Percentiles rank a stretch among this genome's conserved stretches.
phyloP scores from a whole-genome alignment of 2,888 invertebrate genomes.

The Saturnia pavonia region DNA sequence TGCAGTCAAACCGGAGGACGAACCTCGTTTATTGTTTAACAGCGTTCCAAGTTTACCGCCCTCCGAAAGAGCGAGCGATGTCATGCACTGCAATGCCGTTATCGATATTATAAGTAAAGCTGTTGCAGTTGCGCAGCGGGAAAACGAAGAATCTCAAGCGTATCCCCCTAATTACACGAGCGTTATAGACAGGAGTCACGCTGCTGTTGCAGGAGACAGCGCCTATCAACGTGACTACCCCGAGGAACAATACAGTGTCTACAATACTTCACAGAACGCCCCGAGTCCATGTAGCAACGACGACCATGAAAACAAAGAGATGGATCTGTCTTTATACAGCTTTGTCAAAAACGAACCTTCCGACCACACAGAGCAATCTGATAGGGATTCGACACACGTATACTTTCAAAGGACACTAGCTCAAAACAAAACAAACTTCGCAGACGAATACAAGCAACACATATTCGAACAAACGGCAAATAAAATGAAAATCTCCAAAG shows the following conservation, averaged over 20 bases:
- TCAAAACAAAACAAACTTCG: constrained; percentile 56
- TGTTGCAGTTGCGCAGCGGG: constrained; percentile 76
- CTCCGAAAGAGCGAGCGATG: constrained; percentile 77
- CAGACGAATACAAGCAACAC: constrained; percentile 69
- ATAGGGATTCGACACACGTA: constrained; percentile 47
- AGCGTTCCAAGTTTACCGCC: constrained; percentile 81
- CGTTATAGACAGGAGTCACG: constrained; percentile 61
- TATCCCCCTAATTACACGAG: constrained; percentile 60
- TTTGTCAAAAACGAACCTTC: constrained; percentile 65
- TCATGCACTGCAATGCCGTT: constrained; percentile 78
- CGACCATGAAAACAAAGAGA: constrained; percentile 73
- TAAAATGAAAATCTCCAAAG: constrained; percentile 62
- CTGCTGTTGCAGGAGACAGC: constrained; percentile 41
- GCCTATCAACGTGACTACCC: constrained; percentile 62
- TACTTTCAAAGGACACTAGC: constrained; percentile 53
- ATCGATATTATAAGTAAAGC: constrained; percentile 79
- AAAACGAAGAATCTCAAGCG: constrained; percentile 73
- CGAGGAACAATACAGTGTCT: constrained; percentile 64
- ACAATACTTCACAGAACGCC: constrained; percentile 54
- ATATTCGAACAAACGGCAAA: constrained; percentile 53
- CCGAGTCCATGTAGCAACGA: constrained; percentile 65
- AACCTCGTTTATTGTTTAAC: constrained; percentile 82
- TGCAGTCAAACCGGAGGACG: constrained; percentile 68
- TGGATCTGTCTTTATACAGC: constrained; percentile 74
- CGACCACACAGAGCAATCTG: constrained; percentile 50